Evolutionary conservation across 1,140 invertebrate species (phyloP), one percentile per base, ranked within the genome.

Genomic region (Nylanderia fulva): DNA sequence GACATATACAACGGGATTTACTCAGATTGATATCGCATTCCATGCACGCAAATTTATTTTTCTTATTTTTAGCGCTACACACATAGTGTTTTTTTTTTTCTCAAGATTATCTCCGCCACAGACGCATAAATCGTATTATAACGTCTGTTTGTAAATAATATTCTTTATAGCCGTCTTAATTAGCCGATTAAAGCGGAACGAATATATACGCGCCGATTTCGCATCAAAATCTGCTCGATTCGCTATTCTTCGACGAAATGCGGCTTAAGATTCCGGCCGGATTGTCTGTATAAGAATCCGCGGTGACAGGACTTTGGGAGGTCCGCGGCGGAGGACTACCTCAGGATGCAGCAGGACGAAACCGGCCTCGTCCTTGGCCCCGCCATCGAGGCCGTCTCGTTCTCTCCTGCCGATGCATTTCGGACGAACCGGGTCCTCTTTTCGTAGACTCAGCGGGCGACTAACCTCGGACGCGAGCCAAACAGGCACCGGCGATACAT

Each of bases 371-470:
- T 80, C 88, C 88, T 89, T 89, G 88, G 71, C 48, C 4, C 45
- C 58, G 58, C 80, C 68, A 18, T 76, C 85, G 76, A 90, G 88
- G 84, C 74, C 7, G 9, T 27, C 18, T 29, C 52, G 24, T 56
- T 52, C 71, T 52, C 71, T 33, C 36, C n/a, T 71, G 60, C n/a
- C 39, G 7, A 61, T 80, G 48, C 45, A 64, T 86, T 89, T 87
- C 56, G 88, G 36, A 29, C 72, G 29, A 85, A 77, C 71, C 64
- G 64, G 71, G 60, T 56, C 69, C 60, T 88, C 88, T 88, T n/a
- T 89, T 91, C 88, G 89, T 88, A 77, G 86, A 86, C 91, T 66
- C 91, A 90, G 92, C 91, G 77, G 91, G 91, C 86, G 88, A 85
- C 83, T 86, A 18, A 71, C 45, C 45, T 87, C 71, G 69, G 24